Percentiles rank a stretch among this genome's conserved stretches.
These are phyloP conservation scores for Oasisia sp. DNA, from an alignment of 2,888 invertebrate genomes.

Conservation along the genomic window DNA sequence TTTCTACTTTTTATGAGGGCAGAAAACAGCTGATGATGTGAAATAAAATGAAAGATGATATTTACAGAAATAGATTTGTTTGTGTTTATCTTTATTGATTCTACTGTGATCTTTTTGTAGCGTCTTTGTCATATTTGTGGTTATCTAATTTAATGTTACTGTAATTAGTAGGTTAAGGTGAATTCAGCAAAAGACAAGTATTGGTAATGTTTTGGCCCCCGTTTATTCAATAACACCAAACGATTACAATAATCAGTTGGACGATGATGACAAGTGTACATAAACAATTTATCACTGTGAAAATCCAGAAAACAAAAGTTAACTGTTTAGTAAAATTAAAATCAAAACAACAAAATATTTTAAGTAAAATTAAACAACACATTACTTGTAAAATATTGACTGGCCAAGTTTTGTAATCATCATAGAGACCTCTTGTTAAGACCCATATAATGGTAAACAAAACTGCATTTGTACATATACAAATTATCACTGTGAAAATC, in stretches of 20 bases:
- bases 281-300: too few relatives aligned
- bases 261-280: background rate
- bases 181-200: background rate
- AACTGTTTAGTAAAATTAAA: background rate
- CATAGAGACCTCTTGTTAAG: background rate
- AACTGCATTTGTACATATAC: too few relatives aligned
- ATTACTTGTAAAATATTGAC: background rate
- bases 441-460: background rate
- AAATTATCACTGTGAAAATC: too few relatives aligned
- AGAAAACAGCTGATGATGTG: background rate
- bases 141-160: too few relatives aligned
- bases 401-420: background rate
- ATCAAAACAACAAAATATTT: background rate
- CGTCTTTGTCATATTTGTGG: background rate
- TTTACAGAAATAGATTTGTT: background rate
- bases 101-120: background rate
- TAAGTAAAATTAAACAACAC: background rate
- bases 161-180: background rate
- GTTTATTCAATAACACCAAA: background rate
- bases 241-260: background rate
- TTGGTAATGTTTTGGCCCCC: background rate
- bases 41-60: background rate
- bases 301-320: conserved; percentile 1
- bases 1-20: background rate
- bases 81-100: background rate